Evolutionary conservation across 2,797 vertebrate species (phyloP).

Genomic region (Enteromius thamalakanensis): DNA sequence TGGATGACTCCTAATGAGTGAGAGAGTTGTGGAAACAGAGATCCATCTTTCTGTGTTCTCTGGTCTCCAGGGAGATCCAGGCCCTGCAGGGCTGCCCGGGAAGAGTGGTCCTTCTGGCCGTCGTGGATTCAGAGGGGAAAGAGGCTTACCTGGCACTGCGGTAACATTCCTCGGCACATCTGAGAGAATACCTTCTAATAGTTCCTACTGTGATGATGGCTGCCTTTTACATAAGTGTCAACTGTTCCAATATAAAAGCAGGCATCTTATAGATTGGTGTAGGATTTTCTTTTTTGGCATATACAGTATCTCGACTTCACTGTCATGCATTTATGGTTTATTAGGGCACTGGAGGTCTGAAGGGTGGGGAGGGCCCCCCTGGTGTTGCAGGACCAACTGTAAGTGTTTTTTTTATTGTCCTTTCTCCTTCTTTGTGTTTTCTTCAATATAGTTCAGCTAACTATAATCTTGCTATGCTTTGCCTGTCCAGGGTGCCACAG

Average conservation of each 20-base stretch:
- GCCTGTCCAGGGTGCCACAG: constrained; percentile 80
- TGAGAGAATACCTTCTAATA: constrained; percentile 14
- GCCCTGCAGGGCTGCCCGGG: constrained; percentile 80
- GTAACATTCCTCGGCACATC: constrained; percentile 71
- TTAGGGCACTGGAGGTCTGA: constrained; percentile 87
- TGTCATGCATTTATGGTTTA: constrained; percentile 45
- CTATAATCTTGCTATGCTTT: constrained; percentile 6
- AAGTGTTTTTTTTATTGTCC: constrained; percentile 65
- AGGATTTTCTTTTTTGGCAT: constrained; percentile 7
- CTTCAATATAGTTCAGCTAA: neutral
- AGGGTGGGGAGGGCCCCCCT: constrained; percentile 86
- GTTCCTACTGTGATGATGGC: neutral
- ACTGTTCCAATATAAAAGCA: neutral
- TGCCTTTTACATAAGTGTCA: constrained; percentile 6
- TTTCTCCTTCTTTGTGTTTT: neutral
- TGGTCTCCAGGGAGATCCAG: constrained; percentile 87
- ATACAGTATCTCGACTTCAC: constrained; percentile 7
- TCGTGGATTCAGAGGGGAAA: constrained; percentile 84
- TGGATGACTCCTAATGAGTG: constrained; percentile 67
- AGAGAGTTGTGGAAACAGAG: constrained; percentile 60
- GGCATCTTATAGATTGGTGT: constrained; percentile 22
- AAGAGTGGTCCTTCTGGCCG: constrained; percentile 87
- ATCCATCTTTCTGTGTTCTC: constrained; percentile 57
- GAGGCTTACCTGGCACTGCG: constrained; percentile 80
- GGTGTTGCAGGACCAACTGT: constrained; percentile 83